phyloP scores from a whole-genome alignment of 1,140 invertebrate genomes.

The Drosophila lowei region DNA sequence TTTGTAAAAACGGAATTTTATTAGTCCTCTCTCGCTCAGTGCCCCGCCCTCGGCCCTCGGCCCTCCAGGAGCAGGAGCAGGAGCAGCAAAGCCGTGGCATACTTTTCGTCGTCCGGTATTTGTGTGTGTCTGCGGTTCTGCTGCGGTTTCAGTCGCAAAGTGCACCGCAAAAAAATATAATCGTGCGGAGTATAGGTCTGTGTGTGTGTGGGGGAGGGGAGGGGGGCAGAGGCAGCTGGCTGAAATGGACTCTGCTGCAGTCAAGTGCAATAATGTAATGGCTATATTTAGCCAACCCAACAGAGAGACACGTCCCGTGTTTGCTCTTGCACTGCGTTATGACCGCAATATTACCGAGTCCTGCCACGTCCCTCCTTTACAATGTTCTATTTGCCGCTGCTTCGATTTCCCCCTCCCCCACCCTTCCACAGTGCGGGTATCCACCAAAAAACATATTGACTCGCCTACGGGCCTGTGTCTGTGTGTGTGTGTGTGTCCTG shows the following conservation, averaged over 20 bases:
- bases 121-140: slow-evolving; percentile 41
- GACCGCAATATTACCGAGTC: slow-evolving; percentile 53
- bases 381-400: slow-evolving; percentile 47
- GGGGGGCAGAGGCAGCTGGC: not conserved
- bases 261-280: slow-evolving; percentile 76
- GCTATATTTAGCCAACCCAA: slow-evolving; percentile 52
- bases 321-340: slow-evolving; percentile 45
- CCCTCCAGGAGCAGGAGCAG: not conserved
- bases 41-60: too few species aligned
- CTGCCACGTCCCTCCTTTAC: slow-evolving; percentile 44
- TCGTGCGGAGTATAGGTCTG: slow-evolving; percentile 2
- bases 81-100: slow-evolving; percentile 39
- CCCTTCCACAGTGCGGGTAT: not conserved
- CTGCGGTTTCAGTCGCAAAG: slow-evolving; percentile 55
- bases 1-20: slow-evolving; percentile 42
- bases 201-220: not conserved
- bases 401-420: slow-evolving; percentile 51
- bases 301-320: slow-evolving; percentile 26
- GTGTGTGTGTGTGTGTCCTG: too few species aligned
- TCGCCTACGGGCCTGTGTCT: slow-evolving; percentile 7
- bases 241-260: slow-evolving; percentile 66
- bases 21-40: slow-evolving; percentile 26
- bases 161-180: slow-evolving; percentile 39
- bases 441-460: slow-evolving; percentile 55
- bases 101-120: slow-evolving; percentile 47